Base-by-base conservation (phyloP, 2,888 invertebrate genomes). In the Eretmocerus hayati region DNA sequence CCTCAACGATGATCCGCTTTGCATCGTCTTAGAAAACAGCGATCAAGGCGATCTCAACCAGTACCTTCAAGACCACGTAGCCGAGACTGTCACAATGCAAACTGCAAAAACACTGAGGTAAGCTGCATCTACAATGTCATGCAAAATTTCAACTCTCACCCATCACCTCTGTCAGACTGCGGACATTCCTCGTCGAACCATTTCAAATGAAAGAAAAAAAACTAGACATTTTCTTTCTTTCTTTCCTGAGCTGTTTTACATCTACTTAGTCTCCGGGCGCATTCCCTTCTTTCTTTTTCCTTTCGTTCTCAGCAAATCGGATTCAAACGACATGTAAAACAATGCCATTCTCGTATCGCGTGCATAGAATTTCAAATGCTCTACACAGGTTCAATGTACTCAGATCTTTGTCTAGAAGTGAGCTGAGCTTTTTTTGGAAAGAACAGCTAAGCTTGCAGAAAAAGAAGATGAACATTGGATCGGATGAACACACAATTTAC, bases 1-100 rank as follows among this genome's bases (percentile, higher is more conserved):
- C 70, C 76, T 85, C 53, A 76, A 79, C 50, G 80, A 83, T 56
- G 84, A 86, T 63, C 86, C 88, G 43, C 79, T 83, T 61, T 84
- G 84, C 71, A 81, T 85, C 69, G 82, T 90, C 51, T 77, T 85
- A 62, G 89, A 90, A 72, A 85, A 84, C 71, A 77, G 80, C 71
- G 83, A 83, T 65, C 78, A 81, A 63, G 89, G 89, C 47, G 90
- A 90, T 75, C 78, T 90, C 65, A 86, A 88, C 76, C 87, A 88
- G 74, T 88, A 87, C 74, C 77, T 90, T 61, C 84, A 86, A 67
- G 83, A 85, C 63, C 87, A 87, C 74, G 78, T 83, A 56, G 84
- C 87, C 31, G 87, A 88, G 70, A 82, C 83, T 36, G 78, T 81
- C 18, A 77, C 81, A 41, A 72, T 80, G 62, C 78, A 78, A 54